Evolutionary conservation across 2,888 invertebrate species (phyloP).

Genomic region (Drosophila picticornis): DNA sequence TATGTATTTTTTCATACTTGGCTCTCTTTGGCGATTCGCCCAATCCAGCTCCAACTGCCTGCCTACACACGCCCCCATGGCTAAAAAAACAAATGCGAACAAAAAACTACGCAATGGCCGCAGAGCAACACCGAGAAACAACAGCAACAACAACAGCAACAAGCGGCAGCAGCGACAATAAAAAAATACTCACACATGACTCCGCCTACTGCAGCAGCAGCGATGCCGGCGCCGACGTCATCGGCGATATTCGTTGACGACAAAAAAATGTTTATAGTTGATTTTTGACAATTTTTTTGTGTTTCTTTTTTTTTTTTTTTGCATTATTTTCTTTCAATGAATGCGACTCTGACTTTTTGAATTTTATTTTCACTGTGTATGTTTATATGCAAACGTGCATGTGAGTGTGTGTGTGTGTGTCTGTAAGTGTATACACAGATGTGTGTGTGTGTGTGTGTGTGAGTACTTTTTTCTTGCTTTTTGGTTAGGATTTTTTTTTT

Average conservation of each 20-base stretch:
- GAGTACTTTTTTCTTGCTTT: conserved; percentile 42
- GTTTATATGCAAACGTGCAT: conserved; percentile 18
- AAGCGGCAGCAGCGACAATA: conserved; percentile 29
- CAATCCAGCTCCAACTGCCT: conserved; percentile 57
- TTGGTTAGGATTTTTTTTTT: conserved; percentile 50
- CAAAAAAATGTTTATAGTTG: conserved; percentile 66
- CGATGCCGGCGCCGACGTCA: conserved; percentile 35
- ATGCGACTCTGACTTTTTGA: conserved; percentile 59
- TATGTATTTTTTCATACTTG: conserved; percentile 13
- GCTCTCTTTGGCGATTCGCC: conserved; percentile 35
- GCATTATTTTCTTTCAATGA: conserved; percentile 36
- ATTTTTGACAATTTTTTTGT: conserved; percentile 73
- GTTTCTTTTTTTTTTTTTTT: conserved; percentile 56
- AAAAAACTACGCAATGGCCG: conserved; percentile 77
- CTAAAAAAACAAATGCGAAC: conserved; percentile 73
- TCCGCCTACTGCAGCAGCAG: conserved; percentile 64
- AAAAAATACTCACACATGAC: conserved; percentile 70
- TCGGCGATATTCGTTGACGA: conserved; percentile 36
- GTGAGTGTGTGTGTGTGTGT: conserved; percentile 9
- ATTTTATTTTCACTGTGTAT: conserved; percentile 64
- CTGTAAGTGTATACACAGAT: conserved; percentile 1
- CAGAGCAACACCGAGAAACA: conserved; percentile 49
- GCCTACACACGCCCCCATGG: conserved; percentile 77
- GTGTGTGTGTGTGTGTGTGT: conserved; percentile 8
- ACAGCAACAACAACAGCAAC: conserved; percentile 30